A percentile compares a stretch with the other conserved stretches of the same genome.
These are phyloP conservation scores for Planococcus citri DNA, from an alignment of 1,140 invertebrate genomes.

Conservation along the genomic window DNA sequence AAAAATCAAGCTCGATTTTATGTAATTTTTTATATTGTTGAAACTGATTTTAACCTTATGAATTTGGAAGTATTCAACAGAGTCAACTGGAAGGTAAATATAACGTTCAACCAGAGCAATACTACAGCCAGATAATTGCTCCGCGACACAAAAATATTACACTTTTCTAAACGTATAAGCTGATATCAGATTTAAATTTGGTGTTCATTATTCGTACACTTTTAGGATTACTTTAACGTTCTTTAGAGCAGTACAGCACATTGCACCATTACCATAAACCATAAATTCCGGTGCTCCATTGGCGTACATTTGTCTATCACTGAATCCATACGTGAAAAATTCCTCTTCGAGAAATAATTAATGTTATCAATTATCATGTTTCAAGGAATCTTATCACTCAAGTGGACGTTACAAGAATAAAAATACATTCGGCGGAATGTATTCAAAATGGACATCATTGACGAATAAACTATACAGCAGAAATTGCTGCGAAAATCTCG, in stretches of 20 bases:
- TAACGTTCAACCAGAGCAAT: slow-evolving; percentile 35
- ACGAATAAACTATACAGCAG: slow-evolving; percentile 47
- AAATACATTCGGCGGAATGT: slow-evolving; percentile 41
- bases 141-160: too few species aligned
- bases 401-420: slow-evolving; percentile 9
- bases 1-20: too few species aligned
- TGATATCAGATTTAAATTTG: too few species aligned
- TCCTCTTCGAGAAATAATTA: neutral
- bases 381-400: neutral
- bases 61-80: slow-evolving; percentile 37
- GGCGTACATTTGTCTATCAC: too few species aligned
- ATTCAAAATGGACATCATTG: slow-evolving; percentile 67
- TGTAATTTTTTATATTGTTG: neutral
- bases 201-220: too few species aligned
- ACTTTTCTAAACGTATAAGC: too few species aligned
- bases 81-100: slow-evolving; percentile 34
- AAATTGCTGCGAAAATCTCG: slow-evolving; percentile 45
- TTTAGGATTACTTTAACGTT: too few species aligned
- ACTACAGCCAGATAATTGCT: slow-evolving; percentile 26
- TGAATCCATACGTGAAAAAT: too few species aligned
- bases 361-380: neutral
- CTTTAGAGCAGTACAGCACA: too few species aligned
- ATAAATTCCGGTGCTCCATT: too few species aligned
- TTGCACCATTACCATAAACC: too few species aligned
- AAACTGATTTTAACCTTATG: slow-evolving; percentile 28